Conservation (phyloP, 2,113 vertebrate species). For the Caracal caracal region DNA sequence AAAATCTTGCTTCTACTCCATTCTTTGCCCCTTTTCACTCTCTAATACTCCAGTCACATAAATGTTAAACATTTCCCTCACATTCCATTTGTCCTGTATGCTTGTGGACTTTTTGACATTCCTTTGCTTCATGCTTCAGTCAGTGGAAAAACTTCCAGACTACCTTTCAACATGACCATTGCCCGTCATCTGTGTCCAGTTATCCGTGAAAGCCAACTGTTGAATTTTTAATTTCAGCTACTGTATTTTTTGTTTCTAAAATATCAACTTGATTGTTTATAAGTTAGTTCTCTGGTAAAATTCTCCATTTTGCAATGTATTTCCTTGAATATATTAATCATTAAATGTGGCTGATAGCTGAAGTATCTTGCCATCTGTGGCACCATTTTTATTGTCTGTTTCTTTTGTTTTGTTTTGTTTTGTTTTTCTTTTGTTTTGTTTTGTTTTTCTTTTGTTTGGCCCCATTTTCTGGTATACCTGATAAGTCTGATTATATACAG, state of each 20-base stretch:
- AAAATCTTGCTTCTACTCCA: background rate
- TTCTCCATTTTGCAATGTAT: background rate
- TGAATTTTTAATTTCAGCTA: background rate
- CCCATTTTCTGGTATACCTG: background rate
- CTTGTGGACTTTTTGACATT: background rate
- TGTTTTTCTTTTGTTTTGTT: no score
- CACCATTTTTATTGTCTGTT: background rate
- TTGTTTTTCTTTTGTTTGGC: background rate
- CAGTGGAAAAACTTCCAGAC: background rate
- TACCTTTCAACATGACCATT: background rate
- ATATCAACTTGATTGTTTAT: background rate
- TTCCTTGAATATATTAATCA: background rate
- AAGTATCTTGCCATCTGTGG: background rate
- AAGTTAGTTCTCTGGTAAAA: background rate
- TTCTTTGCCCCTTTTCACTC: background rate
- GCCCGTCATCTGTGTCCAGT: background rate
- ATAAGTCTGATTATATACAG: background rate
- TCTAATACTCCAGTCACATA: background rate
- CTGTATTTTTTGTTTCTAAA: background rate
- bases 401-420: background rate
- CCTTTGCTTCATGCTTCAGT: background rate
- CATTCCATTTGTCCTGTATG: background rate
- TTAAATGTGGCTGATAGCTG: background rate
- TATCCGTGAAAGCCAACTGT: background rate
- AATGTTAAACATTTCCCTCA: background rate